These are phyloP conservation scores for Hyles lineata DNA, from an alignment of 2,888 invertebrate genomes.

Conservation along the genomic window DNA sequence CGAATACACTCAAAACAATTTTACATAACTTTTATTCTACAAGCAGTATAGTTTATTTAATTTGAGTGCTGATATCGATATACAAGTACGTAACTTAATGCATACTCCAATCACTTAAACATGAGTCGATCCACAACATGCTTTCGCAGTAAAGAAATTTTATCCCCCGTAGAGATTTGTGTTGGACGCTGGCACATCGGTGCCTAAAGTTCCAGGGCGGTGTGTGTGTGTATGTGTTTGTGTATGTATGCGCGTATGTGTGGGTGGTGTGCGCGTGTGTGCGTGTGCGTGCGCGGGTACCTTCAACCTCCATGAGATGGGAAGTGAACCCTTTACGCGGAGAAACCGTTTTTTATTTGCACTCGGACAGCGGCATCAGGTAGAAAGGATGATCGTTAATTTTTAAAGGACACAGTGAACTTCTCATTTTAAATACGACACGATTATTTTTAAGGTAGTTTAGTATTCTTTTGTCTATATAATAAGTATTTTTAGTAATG, in stretches of 20 bases:
- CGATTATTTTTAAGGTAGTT: constrained; percentile 46
- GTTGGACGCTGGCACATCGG: constrained; percentile 72
- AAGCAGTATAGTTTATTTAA: not conserved
- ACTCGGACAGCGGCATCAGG: constrained; percentile 85
- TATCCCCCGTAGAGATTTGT: constrained; percentile 80
- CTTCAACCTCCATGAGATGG: constrained; percentile 80
- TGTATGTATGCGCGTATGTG: constrained; percentile 37
- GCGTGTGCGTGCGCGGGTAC: constrained; percentile 58
- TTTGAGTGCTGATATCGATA: not conserved
- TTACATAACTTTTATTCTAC: not conserved
- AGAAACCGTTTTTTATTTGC: constrained; percentile 85
- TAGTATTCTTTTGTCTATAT: constrained; percentile 31
- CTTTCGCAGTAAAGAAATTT: constrained; percentile 73
- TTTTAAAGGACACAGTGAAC: constrained; percentile 81
- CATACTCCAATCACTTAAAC: not conserved
- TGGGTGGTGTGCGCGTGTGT: constrained; percentile 50
- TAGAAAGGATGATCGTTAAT: constrained; percentile 84
- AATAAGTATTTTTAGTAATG: not conserved
- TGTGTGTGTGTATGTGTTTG: constrained; percentile 44
- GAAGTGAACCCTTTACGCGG: constrained; percentile 86
- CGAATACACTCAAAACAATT: not conserved
- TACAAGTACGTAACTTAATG: not conserved
- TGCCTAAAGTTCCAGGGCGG: constrained; percentile 59
- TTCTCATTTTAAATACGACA: constrained; percentile 63
- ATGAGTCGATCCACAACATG: constrained; percentile 60